A percentile compares a stretch with the other conserved stretches of the same genome.
phyloP scores from a whole-genome alignment of 2,113 vertebrate species.

The Danionella cerebrum region DNA sequence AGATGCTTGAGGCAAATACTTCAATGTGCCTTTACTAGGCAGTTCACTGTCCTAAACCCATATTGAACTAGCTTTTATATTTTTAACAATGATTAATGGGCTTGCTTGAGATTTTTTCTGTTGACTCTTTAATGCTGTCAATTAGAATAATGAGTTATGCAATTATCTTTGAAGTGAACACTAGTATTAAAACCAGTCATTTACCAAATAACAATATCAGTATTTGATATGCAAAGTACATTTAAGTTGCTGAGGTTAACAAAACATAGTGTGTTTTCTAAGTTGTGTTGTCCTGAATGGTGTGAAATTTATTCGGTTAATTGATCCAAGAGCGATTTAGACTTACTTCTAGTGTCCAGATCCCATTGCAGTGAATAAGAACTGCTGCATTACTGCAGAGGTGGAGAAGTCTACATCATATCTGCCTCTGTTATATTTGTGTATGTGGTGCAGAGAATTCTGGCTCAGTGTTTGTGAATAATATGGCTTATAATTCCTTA shows the following conservation, averaged over 20 bases:
- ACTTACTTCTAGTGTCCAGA: background rate
- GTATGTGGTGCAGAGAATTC: background rate
- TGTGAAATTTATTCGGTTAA: too few species aligned
- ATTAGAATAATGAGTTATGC: background rate
- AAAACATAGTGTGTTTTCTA: background rate
- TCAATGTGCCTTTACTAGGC: background rate
- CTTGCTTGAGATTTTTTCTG: background rate
- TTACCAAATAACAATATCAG: background rate
- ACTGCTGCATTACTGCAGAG: background rate
- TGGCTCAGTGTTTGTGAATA: background rate
- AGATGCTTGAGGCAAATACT: constrained; percentile 16
- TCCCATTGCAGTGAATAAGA: background rate
- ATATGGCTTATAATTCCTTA: background rate
- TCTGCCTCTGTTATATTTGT: background rate
- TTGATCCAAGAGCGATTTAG: background rate
- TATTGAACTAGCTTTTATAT: background rate
- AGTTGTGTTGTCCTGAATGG: background rate
- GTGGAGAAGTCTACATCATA: background rate
- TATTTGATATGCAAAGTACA: background rate
- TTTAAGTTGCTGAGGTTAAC: background rate
- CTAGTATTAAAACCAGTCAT: background rate
- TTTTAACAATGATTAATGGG: background rate
- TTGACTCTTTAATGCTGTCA: background rate
- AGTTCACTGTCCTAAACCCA: constrained; percentile 16
- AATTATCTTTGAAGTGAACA: background rate